Conservation (phyloP, 2,888 invertebrate genomes). For the Volucella inanis region DNA sequence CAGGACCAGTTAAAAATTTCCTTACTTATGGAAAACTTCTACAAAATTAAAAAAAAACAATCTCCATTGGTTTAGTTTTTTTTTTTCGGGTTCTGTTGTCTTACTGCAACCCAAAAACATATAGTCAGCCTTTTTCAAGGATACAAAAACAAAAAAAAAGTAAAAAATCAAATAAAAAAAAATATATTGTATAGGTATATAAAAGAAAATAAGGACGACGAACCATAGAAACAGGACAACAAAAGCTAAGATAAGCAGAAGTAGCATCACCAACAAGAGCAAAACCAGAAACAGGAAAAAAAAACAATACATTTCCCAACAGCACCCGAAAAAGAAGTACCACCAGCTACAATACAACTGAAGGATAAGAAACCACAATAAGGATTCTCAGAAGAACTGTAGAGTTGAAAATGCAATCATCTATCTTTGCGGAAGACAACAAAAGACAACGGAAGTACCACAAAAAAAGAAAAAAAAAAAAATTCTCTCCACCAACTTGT, state of each 20-base stretch:
- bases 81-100: neutral
- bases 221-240: slow-evolving; percentile 34
- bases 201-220: slow-evolving; percentile 21
- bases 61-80: neutral
- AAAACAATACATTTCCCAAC: slow-evolving; percentile 60
- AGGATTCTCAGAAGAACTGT: slow-evolving; percentile 52
- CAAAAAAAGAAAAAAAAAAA: neutral
- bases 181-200: neutral
- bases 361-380: slow-evolving; percentile 6
- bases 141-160: slow-evolving; percentile 28
- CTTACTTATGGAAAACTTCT: slow-evolving; percentile 37
- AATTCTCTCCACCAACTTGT: slow-evolving; percentile 23
- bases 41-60: slow-evolving; percentile 1
- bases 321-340: slow-evolving; percentile 30
- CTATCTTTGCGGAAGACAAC: slow-evolving; percentile 44
- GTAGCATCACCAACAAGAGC: too few species aligned
- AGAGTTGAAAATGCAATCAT: slow-evolving; percentile 64
- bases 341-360: slow-evolving; percentile 23
- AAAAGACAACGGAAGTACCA: neutral
- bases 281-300: slow-evolving; percentile 45
- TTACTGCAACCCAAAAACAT: slow-evolving; percentile 32
- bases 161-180: too few species aligned
- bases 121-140: slow-evolving; percentile 51
- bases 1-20: slow-evolving; percentile 14
- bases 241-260: slow-evolving; percentile 38